These are phyloP conservation scores for Melopsittacus undulatus DNA, from an alignment of 2,797 vertebrate species.

Conservation along the genomic window DNA sequence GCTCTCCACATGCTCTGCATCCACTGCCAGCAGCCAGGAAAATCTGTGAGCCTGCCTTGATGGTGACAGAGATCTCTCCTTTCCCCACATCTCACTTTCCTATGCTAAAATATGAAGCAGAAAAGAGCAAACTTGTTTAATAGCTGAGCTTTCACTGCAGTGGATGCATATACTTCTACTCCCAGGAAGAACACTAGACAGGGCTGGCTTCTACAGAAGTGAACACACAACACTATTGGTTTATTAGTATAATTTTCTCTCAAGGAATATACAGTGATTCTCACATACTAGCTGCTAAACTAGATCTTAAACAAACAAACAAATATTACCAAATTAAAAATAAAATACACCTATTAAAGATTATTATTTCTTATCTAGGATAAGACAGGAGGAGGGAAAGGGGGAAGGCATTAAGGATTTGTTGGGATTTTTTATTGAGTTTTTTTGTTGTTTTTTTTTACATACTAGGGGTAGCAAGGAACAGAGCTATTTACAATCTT, in stretches of 20 bases:
- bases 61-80: not conserved
- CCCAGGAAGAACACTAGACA: accelerated
- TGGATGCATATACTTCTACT: not conserved
- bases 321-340: not conserved
- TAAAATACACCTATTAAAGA: not conserved
- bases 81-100: not conserved
- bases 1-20: not conserved
- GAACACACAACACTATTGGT: not conserved
- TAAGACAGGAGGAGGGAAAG: not conserved
- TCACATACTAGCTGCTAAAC: not conserved
- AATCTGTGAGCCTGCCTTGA: not conserved
- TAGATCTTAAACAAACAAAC: not conserved
- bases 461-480: not conserved
- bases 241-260: not conserved
- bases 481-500: not conserved
- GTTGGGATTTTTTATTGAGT: accelerated
- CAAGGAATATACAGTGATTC: not conserved
- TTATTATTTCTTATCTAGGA: not conserved
- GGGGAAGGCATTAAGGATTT: not conserved
- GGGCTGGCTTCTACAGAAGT: not conserved
- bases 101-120: not conserved
- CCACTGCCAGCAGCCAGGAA: not conserved
- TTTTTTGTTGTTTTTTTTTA: not conserved
- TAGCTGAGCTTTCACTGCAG: not conserved
- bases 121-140: not conserved